Conservation (phyloP, 2,797 vertebrate genomes). For the Heteromormyrus szaboi region DNA sequence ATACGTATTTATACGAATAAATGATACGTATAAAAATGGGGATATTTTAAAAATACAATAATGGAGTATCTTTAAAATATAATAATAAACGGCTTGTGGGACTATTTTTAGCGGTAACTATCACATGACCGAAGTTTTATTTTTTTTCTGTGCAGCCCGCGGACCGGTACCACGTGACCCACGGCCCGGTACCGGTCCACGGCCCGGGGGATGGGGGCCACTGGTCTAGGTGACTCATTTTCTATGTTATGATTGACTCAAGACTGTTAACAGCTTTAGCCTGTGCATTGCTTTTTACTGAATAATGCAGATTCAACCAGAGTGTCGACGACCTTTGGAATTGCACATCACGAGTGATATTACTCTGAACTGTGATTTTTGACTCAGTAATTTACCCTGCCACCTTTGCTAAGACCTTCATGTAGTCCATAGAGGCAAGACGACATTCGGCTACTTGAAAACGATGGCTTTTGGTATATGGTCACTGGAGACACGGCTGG, state of each 20-base stretch:
- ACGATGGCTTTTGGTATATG: background rate
- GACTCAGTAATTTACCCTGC: background rate
- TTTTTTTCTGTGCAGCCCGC: too few relatives aligned
- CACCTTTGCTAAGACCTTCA: background rate
- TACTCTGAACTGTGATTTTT: background rate
- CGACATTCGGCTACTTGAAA: background rate
- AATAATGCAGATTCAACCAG: background rate
- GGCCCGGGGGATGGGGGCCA: too few relatives aligned
- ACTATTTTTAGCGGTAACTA: too few relatives aligned
- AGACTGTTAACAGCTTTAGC: background rate
- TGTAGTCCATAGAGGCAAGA: background rate
- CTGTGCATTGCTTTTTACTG: background rate
- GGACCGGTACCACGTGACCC: too few relatives aligned
- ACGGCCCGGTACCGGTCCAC: too few relatives aligned
- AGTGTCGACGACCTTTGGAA: background rate
- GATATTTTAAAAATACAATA: too few relatives aligned
- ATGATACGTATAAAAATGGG: too few relatives aligned
- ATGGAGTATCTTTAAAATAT: too few relatives aligned
- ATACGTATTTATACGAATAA: too few relatives aligned
- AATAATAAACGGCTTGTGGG: too few relatives aligned
- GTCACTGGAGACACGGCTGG: background rate
- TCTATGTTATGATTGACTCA: background rate
- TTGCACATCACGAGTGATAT: background rate
- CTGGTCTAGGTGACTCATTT: background rate
- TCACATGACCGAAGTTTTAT: too few relatives aligned